A percentile compares a stretch with the other conserved stretches of the same genome.
phyloP scores from a whole-genome alignment of 2,113 vertebrate species.

The Athene cunicularia region DNA sequence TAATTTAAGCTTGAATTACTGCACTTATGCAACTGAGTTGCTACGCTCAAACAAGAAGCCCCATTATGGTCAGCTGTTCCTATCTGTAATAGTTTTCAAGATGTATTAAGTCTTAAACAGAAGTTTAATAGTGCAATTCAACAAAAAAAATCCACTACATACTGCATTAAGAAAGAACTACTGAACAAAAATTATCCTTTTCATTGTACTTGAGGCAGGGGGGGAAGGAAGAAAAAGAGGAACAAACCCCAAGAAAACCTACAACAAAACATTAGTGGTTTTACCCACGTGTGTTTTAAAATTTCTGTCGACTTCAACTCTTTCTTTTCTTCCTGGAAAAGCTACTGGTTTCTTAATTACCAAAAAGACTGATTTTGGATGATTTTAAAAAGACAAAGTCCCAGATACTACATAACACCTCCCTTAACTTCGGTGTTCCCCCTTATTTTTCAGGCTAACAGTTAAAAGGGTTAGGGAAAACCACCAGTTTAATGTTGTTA shows the following conservation, averaged over 20 bases:
- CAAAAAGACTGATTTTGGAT: rapidly evolving
- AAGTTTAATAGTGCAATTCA: not conserved
- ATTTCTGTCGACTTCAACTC: not conserved
- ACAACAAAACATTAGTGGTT: not conserved
- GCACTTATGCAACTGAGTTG: not conserved
- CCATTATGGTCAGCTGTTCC: not conserved
- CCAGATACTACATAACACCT: not conserved
- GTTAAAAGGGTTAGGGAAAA: not conserved
- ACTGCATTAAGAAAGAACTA: not conserved
- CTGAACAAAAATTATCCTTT: not conserved
- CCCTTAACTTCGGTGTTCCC: not conserved
- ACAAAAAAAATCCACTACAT: not conserved
- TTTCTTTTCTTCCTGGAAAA: not conserved
- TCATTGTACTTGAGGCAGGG: not conserved
- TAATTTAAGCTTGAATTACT: not conserved
- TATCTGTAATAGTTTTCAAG: not conserved
- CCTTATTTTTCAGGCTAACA: not conserved
- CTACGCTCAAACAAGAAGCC: not conserved
- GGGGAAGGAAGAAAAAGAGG: not conserved
- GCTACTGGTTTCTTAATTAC: not conserved
- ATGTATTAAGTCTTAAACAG: not conserved
- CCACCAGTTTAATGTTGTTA: not conserved
- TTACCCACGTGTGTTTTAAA: not conserved
- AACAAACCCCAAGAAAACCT: not conserved
- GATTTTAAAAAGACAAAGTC: not conserved